Evolutionary conservation across 2,113 vertebrate genomes (phyloP), one percentile per base, ranked within the genome.

Genomic region (Sebastes schlegelii): DNA sequence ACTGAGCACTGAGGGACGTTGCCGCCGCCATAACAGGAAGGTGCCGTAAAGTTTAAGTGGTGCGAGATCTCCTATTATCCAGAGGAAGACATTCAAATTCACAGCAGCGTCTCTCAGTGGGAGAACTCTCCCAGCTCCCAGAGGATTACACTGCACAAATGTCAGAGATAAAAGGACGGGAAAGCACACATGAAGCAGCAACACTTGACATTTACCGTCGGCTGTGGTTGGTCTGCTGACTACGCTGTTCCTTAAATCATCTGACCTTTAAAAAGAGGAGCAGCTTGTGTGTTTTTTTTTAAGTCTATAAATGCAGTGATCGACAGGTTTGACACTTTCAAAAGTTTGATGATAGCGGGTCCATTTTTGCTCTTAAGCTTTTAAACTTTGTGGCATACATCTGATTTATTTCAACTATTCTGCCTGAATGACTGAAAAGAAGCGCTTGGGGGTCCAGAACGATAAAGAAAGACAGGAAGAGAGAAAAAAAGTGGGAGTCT

Each of bases 191-290:
- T 82, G 86, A 86, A 87, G 86, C 81, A 43, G 89, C 83, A 88
- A 83, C 90, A 91, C 88, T 91, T 94, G 94, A 92, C 94, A 93
- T 94, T 95, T 91, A 76, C 71, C 57, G 40, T 54, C 6, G 14
- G 83, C 80, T 78, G 80, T 4, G 86, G 14, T 86, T 16, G 74
- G 68, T 68, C 87, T 84, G 89, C 92, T 88, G 87, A 87, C 84
- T 77, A 23, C 79, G 52, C 84, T 51, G 69, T 71, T 86, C 34
- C 66, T 84, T 84, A 88, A 86, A 89, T 79, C 75, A 68, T 58
- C 62, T 86, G 93, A 92, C 94, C 92, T 94, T 93, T 66, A 57
- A 62, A 78, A 77, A 63, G 43, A 82, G 26, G 62, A 70, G 63
- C 80, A 5, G 61, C 26, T 23, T 14, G 55, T 12, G 2, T 51